Conservation (phyloP, 2,113 vertebrate genomes). For the Silurus meridionalis region DNA sequence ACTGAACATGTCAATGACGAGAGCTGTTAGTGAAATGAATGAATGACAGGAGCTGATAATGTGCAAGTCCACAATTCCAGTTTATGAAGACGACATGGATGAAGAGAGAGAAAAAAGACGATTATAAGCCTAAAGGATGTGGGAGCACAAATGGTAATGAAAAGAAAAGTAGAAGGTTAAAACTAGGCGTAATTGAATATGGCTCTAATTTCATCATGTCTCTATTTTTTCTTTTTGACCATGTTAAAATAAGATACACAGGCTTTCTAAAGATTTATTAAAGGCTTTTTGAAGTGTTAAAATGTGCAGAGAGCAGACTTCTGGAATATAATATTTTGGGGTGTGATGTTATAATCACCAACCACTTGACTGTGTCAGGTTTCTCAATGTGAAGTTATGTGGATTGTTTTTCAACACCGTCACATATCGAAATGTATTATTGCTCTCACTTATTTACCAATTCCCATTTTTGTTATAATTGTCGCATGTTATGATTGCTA, state of each 20-base stretch:
- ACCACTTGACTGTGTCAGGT: neutral
- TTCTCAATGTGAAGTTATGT: neutral
- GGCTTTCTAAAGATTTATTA: neutral
- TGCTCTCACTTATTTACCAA: neutral
- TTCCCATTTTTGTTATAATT: neutral
- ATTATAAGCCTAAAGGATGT: neutral
- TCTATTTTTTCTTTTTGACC: slow-evolving; percentile 41
- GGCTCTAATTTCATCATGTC: neutral
- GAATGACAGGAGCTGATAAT: neutral
- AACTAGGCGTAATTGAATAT: neutral
- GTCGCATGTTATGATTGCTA: neutral
- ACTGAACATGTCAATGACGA: neutral
- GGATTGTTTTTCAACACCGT: neutral
- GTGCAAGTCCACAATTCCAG: slow-evolving; percentile 5
- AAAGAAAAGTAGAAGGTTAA: neutral
- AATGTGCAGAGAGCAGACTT: neutral
- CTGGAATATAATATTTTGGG: neutral
- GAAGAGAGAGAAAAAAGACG: neutral
- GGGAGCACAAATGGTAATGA: neutral
- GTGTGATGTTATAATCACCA: neutral
- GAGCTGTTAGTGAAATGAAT: neutral
- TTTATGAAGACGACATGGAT: slow-evolving; percentile 25
- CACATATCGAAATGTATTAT: neutral
- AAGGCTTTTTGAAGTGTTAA: neutral
- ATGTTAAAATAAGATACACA: slow-evolving; percentile 49